These are phyloP conservation scores for Melieria omissa DNA, from an alignment of 2,888 invertebrate species.

Conservation along the genomic window DNA sequence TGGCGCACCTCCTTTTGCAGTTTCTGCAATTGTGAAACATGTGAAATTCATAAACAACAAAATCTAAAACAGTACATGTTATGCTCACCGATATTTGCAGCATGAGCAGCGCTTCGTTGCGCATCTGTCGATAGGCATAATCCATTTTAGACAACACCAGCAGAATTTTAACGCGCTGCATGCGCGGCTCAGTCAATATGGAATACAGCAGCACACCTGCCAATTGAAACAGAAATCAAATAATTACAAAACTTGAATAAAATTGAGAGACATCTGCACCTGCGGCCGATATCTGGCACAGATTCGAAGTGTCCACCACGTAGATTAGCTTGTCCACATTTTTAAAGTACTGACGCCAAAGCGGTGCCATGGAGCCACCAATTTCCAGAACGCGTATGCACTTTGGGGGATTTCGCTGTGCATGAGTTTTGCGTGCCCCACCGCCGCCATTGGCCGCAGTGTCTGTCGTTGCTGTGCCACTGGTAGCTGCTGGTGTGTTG, in stretches of 20 bases:
- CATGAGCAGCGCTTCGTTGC: constrained; percentile 86
- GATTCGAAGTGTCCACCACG: constrained; percentile 85
- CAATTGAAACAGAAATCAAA: constrained; percentile 8
- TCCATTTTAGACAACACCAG: constrained; percentile 86
- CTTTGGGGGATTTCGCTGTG: constrained; percentile 63
- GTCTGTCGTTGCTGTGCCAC: constrained; percentile 27
- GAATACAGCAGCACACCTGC: constrained; percentile 81
- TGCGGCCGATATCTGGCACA: constrained; percentile 87
- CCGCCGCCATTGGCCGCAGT: constrained; percentile 7
- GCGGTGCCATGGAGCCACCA: constrained; percentile 83
- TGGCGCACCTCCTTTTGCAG: constrained; percentile 77
- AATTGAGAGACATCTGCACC: constrained; percentile 56
- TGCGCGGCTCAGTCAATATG: constrained; percentile 77
- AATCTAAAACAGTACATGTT: not conserved
- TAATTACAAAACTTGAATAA: not conserved
- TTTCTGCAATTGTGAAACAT: constrained; percentile 56
- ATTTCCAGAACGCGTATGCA: constrained; percentile 75
- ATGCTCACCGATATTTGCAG: constrained; percentile 71
- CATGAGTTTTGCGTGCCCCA: not conserved
- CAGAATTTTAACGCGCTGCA: constrained; percentile 76
- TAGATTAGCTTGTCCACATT: constrained; percentile 77
- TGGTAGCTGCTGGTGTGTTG: constrained; percentile 6
- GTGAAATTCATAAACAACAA: not conserved
- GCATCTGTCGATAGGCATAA: constrained; percentile 85
- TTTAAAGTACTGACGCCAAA: constrained; percentile 82